Percentiles rank a stretch among this genome's conserved stretches.
These are phyloP conservation scores for Psilopogon haemacephalus DNA, from an alignment of 2,113 vertebrate genomes.

Conservation along the genomic window DNA sequence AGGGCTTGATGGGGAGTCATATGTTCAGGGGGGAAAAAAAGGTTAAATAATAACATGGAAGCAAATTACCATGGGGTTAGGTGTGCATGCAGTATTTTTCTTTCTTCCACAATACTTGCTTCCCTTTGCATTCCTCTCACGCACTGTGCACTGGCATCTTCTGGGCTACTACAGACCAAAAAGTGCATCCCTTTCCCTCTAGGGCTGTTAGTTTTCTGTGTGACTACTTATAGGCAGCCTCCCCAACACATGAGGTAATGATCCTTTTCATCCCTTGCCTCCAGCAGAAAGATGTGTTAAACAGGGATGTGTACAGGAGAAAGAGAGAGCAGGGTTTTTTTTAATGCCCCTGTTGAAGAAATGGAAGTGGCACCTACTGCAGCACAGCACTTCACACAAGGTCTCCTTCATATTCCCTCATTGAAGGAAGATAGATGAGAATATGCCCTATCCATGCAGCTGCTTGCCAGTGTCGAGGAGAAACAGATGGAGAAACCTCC, in stretches of 20 bases:
- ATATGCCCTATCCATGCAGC: neutral
- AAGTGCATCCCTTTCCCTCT: fast-evolving
- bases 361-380: neutral
- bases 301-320: neutral
- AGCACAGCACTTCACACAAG: neutral
- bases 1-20: neutral
- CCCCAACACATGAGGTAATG: neutral
- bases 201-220: neutral
- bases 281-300: neutral
- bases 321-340: neutral
- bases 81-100: neutral
- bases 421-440: neutral
- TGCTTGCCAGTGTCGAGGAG: neutral
- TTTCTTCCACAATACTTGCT: neutral
- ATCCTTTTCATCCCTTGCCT: neutral
- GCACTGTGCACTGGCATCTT: neutral
- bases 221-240: neutral
- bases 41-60: neutral
- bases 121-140: neutral
- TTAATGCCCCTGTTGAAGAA: neutral
- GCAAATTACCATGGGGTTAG: neutral
- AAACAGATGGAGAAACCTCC: neutral
- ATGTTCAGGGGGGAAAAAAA: neutral
- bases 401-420: neutral
- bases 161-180: neutral